Evolutionary conservation across 2,888 invertebrate species (phyloP).

Genomic region (Crepidodera aurea): DNA sequence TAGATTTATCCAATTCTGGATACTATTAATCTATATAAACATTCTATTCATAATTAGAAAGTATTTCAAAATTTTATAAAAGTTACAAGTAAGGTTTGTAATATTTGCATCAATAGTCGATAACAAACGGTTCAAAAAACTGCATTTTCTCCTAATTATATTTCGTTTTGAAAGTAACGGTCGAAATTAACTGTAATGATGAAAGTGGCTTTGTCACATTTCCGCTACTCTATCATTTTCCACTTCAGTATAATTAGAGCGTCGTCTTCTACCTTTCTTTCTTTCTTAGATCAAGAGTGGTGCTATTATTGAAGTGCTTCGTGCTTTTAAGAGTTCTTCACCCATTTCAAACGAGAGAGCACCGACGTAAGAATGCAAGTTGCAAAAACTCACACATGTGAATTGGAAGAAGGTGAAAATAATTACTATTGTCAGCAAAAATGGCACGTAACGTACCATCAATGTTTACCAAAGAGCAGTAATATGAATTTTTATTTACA

Average conservation of each 20-base stretch:
- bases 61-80: too few relatives aligned
- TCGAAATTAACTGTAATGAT: background rate
- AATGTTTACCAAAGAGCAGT: too few relatives aligned
- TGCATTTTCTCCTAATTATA: too few relatives aligned
- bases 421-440: conserved; percentile 9
- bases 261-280: background rate
- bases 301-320: background rate
- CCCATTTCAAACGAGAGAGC: background rate
- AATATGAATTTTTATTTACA: too few relatives aligned
- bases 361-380: background rate
- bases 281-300: conserved; percentile 4
- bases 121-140: too few relatives aligned
- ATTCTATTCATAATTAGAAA: too few relatives aligned
- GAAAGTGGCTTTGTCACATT: conserved; percentile 13
- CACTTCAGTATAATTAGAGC: conserved; percentile 12
- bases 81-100: too few relatives aligned
- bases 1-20: too few relatives aligned
- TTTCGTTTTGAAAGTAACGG: too few relatives aligned
- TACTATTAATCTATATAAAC: too few relatives aligned
- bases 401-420: conserved; percentile 4
- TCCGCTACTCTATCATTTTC: background rate
- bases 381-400: conserved; percentile 5
- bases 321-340: conserved; percentile 11
- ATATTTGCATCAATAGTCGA: too few relatives aligned
- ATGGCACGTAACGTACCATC: too few relatives aligned